These are phyloP conservation scores for Epistrophella euchroma DNA, from an alignment of 2,888 invertebrate genomes.

Conservation along the genomic window DNA sequence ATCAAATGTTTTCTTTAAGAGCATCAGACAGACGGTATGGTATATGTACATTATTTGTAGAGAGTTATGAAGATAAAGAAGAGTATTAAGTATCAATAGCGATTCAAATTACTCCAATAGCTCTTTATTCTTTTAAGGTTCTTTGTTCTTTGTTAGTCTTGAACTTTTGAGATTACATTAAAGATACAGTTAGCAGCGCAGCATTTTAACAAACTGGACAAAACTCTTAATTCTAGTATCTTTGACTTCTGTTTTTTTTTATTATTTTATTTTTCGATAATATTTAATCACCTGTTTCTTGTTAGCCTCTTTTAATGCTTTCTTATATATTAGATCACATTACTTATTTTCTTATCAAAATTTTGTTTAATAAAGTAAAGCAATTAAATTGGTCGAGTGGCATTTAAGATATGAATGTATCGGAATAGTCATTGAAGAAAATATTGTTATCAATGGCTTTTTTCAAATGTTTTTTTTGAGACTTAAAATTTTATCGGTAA, in stretches of 20 bases:
- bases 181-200: neutral
- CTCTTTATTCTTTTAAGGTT: neutral
- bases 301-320: neutral
- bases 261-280: neutral
- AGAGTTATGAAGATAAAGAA: neutral
- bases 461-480: neutral
- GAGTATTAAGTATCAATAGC: conserved; percentile 10
- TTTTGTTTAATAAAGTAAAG: conserved; percentile 3
- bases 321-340: neutral
- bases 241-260: neutral
- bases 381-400: neutral
- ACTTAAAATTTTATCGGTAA: conserved; percentile 4
- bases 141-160: neutral
- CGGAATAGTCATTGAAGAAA: neutral
- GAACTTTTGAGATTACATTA: conserved; percentile 2
- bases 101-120: conserved; percentile 9
- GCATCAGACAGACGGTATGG: neutral
- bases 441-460: conserved; percentile 14
- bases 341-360: neutral
- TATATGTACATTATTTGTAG: no score
- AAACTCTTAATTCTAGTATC: neutral
- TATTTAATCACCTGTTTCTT: neutral
- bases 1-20: neutral
- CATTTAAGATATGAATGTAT: neutral
- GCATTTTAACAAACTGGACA: no score